Base-by-base conservation (phyloP, 1,140 invertebrate genomes). In the Phthorimaea operculella region DNA sequence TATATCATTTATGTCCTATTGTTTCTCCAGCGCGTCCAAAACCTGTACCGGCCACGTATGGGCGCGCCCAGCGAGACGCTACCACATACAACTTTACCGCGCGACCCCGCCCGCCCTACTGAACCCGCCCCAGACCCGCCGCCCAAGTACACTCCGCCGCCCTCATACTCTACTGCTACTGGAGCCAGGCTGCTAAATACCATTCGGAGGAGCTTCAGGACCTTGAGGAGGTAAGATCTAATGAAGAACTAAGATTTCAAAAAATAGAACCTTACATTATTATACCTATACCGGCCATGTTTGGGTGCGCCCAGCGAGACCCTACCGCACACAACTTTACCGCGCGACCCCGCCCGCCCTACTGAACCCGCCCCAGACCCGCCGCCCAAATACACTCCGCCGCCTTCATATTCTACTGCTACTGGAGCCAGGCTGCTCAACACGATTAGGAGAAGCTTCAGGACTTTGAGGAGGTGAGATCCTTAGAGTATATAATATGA, bases 371-470 rank as follows among this genome's bases (percentile, higher is more conserved):
- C 59, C 36, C 75, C 93, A 69, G 94, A 96, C 85, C 94, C 94
- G 7, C 95, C 95, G 10, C 95, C 95, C 14, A 96, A 96, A 75
- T 97, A 97, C 72, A 96, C 94, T n/a, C n/a, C n/a, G n/a, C 95
- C 95, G 1, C 95, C 95, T 2, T 95, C 93, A 16, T 97, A 96
- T 72, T 94, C 94, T 4, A 96, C 94, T 10, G 95, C 95, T 1
- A 97, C 95, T 0, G 94, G 94, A 10, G 95, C 95, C 64, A 85
- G 95, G 60, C 70, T 96, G 33, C 86, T 94, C 9, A 91, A 93
- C 66, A 94, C 93, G 68, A 89, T 96, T 28, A 78, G 94, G n/a
- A 83, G 93, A 34, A 95, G 93, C 70, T 91, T 95, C 44, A 86
- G 94, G 39, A 88, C 93, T 5, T 53, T 86, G 12, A 54, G 83